Evolutionary conservation across 2,888 invertebrate species (phyloP).

Genomic region (Nebria salina): DNA sequence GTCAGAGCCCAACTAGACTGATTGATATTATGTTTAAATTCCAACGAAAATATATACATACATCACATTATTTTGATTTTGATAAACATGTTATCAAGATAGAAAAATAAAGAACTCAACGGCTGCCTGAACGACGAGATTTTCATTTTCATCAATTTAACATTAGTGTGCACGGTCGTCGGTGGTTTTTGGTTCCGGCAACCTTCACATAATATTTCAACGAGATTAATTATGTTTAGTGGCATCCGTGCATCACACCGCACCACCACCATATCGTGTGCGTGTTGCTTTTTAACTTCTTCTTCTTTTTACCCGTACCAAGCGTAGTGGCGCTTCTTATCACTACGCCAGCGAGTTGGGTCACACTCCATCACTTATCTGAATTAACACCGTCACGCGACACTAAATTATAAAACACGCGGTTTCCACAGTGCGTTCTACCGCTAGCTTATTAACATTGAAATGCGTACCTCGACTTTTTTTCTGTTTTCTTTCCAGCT

Average conservation of each 20-base stretch:
- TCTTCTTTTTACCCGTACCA: not conserved
- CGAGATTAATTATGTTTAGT: constrained; percentile 45
- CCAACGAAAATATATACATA: no score
- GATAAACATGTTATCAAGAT: not conserved
- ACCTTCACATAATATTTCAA: constrained; percentile 34
- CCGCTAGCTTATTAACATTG: not conserved
- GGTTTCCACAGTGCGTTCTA: not conserved
- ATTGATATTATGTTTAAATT: no score
- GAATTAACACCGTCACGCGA: constrained; percentile 40
- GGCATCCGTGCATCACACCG: constrained; percentile 7
- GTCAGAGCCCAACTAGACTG: no score
- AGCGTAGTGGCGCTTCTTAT: not conserved
- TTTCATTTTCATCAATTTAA: constrained; percentile 46
- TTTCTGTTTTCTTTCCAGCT: not conserved
- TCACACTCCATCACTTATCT: constrained; percentile 46
- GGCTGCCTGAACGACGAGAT: constrained; percentile 14
- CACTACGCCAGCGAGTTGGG: constrained; percentile 1
- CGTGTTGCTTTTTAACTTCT: constrained; percentile 14
- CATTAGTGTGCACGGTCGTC: constrained; percentile 19
- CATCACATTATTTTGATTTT: not conserved
- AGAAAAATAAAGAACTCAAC: not conserved
- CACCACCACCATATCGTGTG: not conserved
- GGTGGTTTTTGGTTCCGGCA: constrained; percentile 9
- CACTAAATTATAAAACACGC: constrained; percentile 34
- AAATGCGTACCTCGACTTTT: not conserved